Evolutionary conservation across 2,888 invertebrate genomes (phyloP).

Genomic region (Andrena bucephala): DNA sequence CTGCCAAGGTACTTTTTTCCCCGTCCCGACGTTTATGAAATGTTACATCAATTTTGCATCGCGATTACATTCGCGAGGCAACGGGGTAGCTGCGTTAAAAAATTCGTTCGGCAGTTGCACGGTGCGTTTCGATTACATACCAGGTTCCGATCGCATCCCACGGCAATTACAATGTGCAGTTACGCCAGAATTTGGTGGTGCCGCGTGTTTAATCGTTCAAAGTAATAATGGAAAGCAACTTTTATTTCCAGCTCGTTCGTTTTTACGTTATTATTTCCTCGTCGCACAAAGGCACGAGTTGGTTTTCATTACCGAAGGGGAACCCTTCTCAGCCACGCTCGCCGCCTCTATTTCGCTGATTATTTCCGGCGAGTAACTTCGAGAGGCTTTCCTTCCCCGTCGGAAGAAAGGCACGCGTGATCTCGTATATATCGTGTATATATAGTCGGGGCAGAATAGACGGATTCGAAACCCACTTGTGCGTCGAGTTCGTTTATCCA

Average conservation of each 20-base stretch:
- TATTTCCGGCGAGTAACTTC: conserved; percentile 7
- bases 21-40: not conserved
- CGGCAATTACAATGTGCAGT: not conserved
- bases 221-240: not conserved
- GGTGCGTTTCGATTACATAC: not conserved
- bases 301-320: not conserved
- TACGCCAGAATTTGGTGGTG: not conserved
- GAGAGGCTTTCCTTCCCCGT: not conserved
- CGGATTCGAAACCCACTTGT: conserved; percentile 46
- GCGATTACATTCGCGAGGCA: not conserved
- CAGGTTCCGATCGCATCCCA: no score
- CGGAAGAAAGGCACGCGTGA: conserved; percentile 36
- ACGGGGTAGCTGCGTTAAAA: not conserved
- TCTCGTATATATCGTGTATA: conserved; percentile 7
- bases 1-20: not conserved
- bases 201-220: not conserved
- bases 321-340: not conserved
- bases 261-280: not conserved
- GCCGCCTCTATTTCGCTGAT: conserved; percentile 16
- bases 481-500: conserved; percentile 57
- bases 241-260: not conserved
- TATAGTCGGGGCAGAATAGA: conserved; percentile 21
- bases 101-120: not conserved
- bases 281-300: not conserved
- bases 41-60: not conserved